Conservation (phyloP, 2,113 vertebrate genomes). For the Tamias sibiricus region DNA sequence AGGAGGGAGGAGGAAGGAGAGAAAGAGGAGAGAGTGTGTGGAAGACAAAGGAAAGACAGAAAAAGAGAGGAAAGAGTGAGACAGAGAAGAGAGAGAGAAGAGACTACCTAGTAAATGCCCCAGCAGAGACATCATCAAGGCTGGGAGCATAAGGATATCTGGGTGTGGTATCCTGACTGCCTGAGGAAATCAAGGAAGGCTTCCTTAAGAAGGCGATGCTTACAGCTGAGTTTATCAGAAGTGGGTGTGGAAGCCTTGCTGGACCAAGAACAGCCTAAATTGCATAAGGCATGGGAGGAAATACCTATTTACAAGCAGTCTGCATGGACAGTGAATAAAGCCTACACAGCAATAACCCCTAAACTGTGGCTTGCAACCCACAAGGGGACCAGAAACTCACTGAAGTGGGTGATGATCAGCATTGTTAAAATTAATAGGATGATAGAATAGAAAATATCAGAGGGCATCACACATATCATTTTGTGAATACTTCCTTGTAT, state of each 20-base stretch:
- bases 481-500: not conserved
- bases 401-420: not conserved
- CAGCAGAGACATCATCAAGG: not conserved
- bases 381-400: not conserved
- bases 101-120: not conserved
- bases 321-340: not conserved
- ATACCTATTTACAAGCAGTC: not conserved
- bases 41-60: not conserved
- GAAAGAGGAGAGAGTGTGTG: not conserved
- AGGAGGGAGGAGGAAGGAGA: not conserved
- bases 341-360: not conserved
- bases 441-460: not conserved
- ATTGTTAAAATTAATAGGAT: not conserved
- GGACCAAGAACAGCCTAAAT: not conserved
- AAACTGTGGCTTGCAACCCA: not conserved
- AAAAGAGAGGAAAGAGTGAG: too few relatives aligned
- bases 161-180: not conserved
- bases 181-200: too few relatives aligned
- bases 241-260: not conserved
- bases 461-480: not conserved
- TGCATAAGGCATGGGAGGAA: not conserved
- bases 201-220: not conserved
- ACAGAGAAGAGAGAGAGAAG: not conserved
- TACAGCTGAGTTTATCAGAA: not conserved
- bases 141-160: not conserved